Evolutionary conservation across 2,113 vertebrate genomes (phyloP).

Genomic region (Synodontis membranacea): DNA sequence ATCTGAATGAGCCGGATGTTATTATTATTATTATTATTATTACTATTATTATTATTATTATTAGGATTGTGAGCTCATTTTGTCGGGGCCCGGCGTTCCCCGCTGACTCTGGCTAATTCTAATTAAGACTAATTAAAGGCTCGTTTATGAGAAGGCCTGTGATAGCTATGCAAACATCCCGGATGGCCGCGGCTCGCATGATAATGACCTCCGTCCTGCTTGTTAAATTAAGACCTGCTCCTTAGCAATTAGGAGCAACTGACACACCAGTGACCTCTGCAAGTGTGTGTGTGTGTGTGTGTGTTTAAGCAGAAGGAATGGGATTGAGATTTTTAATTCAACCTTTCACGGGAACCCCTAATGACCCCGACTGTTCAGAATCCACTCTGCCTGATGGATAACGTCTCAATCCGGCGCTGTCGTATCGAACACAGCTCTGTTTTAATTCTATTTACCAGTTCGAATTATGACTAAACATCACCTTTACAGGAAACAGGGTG

Average conservation of each 20-base stretch:
- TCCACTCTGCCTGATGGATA: constrained; percentile 74
- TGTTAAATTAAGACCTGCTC: constrained; percentile 99
- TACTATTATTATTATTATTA: not conserved
- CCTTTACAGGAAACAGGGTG: not conserved
- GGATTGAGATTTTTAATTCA: constrained; percentile 82
- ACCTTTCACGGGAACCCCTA: constrained; percentile 79
- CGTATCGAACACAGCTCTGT: not conserved
- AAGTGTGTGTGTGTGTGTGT: constrained; percentile 18
- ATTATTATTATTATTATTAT: not conserved
- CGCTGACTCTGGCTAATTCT: constrained; percentile 99
- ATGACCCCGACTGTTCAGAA: constrained; percentile 72
- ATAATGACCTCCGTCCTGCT: constrained; percentile 88
- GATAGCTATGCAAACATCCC: constrained; percentile 99
- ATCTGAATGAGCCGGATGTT: constrained; percentile 86
- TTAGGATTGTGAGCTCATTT: constrained; percentile 98
- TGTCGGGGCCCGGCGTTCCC: constrained; percentile 96
- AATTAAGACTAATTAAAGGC: constrained; percentile 99
- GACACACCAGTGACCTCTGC: constrained; percentile 85
- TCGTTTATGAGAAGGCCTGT: constrained; percentile 99
- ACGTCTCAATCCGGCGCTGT: constrained; percentile 42
- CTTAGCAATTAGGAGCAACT: constrained; percentile 97
- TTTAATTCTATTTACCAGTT: not conserved
- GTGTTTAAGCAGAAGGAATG: constrained; percentile 26
- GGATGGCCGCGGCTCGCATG: constrained; percentile 99
- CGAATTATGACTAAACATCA: not conserved